Percentiles rank a stretch among this genome's conserved stretches.
These are phyloP conservation scores for Tretioscincus oriximinensis DNA, from an alignment of 2,113 vertebrate species.

Conservation along the genomic window DNA sequence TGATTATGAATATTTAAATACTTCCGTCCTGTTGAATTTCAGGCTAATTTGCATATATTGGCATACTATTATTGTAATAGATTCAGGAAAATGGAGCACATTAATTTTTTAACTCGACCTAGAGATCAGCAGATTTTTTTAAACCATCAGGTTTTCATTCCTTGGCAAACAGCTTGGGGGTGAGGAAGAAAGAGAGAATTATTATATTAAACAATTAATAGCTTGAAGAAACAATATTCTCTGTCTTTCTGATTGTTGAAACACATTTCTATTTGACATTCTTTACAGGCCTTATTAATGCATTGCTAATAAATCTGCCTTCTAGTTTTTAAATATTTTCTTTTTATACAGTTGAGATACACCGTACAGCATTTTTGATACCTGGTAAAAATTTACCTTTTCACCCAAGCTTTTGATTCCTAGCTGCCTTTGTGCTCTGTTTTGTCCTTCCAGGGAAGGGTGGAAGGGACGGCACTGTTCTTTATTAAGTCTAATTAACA, in stretches of 20 bases:
- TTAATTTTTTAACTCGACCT: constrained; percentile 29
- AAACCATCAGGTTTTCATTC: not conserved
- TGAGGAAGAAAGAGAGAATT: not conserved
- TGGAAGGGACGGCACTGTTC: too few relatives aligned
- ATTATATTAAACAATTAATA: not conserved
- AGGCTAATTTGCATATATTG: constrained; percentile 66
- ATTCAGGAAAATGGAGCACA: not conserved
- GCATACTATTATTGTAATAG: constrained; percentile 50
- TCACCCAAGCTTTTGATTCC: too few relatives aligned
- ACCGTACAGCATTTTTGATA: not conserved
- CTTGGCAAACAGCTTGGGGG: not conserved
- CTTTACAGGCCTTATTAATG: not conserved
- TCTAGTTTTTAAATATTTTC: rapidly evolving
- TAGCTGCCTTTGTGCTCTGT: not conserved
- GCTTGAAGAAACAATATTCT: not conserved
- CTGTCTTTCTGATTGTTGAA: not conserved
- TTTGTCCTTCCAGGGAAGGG: too few relatives aligned
- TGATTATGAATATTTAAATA: constrained; percentile 59
- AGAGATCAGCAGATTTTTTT: constrained; percentile 27
- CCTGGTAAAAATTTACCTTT: too few relatives aligned
- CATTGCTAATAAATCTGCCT: not conserved
- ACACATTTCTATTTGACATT: not conserved
- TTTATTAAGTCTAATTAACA: too few relatives aligned
- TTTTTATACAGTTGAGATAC: not conserved
- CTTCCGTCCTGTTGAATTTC: constrained; percentile 50